Evolutionary conservation across 1,140 invertebrate species (phyloP).

Genomic region (Sycophila sp.): DNA sequence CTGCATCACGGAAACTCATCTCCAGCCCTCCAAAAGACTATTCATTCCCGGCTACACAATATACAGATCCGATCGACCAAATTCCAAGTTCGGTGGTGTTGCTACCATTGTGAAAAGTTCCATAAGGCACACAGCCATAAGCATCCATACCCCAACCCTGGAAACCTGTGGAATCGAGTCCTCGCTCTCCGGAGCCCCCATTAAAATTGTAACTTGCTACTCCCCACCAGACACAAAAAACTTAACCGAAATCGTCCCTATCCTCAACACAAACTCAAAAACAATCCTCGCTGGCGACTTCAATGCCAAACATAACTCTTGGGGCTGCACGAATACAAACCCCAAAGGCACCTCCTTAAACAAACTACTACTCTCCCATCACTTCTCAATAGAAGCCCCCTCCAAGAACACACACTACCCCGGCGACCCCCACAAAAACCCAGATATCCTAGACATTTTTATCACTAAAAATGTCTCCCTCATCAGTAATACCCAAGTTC

Average conservation of each 20-base stretch:
- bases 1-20: not conserved
- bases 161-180: not conserved
- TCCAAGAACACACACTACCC: not conserved
- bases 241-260: not conserved
- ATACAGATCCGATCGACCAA: not conserved
- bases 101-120: not conserved
- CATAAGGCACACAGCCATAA: not conserved
- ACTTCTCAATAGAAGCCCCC: not conserved
- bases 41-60: not conserved
- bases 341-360: too few relatives aligned
- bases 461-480: constrained; percentile 12
- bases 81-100: not conserved
- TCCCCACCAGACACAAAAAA: not conserved
- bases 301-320: too few relatives aligned
- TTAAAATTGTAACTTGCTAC: not conserved
- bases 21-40: not conserved
- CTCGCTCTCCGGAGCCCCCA: too few relatives aligned
- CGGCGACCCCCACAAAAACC: not conserved
- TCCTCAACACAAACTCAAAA: not conserved
- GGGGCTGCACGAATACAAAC: too few relatives aligned
- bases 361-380: too few relatives aligned
- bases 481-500: not conserved
- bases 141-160: not conserved
- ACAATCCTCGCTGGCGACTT: not conserved
- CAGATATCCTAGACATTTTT: constrained; percentile 31